A percentile compares a stretch with the other conserved stretches of the same genome.
Conservation (phyloP, 2,888 invertebrate species). For the Heliconius hortense region DNA sequence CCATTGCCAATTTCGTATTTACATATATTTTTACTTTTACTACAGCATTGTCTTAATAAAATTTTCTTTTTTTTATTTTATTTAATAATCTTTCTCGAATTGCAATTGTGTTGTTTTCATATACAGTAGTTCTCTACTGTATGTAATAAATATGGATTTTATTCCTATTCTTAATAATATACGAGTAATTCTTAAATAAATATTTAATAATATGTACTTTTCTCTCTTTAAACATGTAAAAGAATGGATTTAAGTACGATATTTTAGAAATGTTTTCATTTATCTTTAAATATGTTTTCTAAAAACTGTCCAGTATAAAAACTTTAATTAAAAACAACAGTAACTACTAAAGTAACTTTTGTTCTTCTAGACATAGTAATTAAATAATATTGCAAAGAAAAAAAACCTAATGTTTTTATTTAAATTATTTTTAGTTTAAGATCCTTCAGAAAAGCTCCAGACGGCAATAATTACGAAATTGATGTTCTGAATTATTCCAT, state of each 20-base stretch:
- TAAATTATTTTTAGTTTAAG: slow-evolving; percentile 5
- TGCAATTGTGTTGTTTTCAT: no score
- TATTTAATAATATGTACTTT: no score
- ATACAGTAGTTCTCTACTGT: no score
- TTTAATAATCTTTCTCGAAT: no score
- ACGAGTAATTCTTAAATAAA: no score
- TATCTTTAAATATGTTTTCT: background rate
- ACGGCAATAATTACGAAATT: slow-evolving; percentile 12
- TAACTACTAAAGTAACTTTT: background rate
- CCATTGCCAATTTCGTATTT: slow-evolving; percentile 14
- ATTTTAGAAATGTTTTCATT: no score
- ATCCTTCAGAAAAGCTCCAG: slow-evolving; percentile 4
- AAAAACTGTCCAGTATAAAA: background rate
- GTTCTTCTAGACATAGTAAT: background rate
- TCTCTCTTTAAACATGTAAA: no score
- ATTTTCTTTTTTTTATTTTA: background rate
- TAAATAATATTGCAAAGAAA: background rate
- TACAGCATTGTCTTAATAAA: background rate
- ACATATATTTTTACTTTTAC: slow-evolving; percentile 8
- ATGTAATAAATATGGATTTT: no score
- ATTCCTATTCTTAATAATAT: no score
- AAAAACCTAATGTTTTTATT: background rate
- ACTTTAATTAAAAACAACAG: background rate
- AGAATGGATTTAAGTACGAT: no score
- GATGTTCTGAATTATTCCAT: slow-evolving; percentile 15